phyloP scores from a whole-genome alignment of 30 jellyfish, hydroid and myxozoan genomes.

The Morbakka virulenta region DNA sequence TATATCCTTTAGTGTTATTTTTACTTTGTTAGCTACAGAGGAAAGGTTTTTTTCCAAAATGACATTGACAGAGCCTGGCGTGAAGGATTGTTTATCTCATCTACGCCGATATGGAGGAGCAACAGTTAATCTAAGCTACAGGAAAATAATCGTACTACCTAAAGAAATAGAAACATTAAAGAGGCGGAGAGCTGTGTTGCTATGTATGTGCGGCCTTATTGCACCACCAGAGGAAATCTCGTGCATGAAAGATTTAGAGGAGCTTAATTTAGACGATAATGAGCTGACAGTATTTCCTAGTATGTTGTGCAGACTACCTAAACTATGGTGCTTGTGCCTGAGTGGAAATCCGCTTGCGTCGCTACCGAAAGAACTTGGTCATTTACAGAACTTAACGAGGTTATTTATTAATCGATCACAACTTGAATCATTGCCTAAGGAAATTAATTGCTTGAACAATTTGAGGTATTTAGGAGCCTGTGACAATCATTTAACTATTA shows the following conservation, averaged over 20 bases:
- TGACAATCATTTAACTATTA: constrained; percentile 37
- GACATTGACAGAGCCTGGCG: too few species aligned
- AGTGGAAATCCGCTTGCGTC: constrained; percentile 81
- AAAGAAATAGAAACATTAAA: constrained; percentile 16
- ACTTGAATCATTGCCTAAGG: constrained; percentile 68
- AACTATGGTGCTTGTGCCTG: constrained; percentile 58
- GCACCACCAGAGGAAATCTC: constrained; percentile 88
- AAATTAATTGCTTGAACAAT: constrained; percentile 52
- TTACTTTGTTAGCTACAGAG: too few species aligned
- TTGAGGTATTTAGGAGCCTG: constrained; percentile 69
- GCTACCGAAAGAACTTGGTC: constrained; percentile 50
- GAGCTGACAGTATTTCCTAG: constrained; percentile 75
- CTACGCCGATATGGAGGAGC: neutral
- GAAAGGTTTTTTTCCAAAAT: too few species aligned
- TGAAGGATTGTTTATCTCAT: too few species aligned
- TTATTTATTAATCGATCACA: constrained; percentile 57
- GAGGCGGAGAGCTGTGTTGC: constrained; percentile 15
- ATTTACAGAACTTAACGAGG: constrained; percentile 40
- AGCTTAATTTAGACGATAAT: constrained; percentile 73
- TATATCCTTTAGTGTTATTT: too few species aligned
- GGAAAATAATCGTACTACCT: constrained; percentile 62
- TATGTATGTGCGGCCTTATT: constrained; percentile 43
- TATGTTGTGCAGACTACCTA: constrained; percentile 35
- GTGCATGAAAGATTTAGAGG: constrained; percentile 53
- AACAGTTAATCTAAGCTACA: constrained; percentile 52